Evolutionary conservation across 2,113 vertebrate genomes (phyloP).

Genomic region (Dissostichus mawsoni): DNA sequence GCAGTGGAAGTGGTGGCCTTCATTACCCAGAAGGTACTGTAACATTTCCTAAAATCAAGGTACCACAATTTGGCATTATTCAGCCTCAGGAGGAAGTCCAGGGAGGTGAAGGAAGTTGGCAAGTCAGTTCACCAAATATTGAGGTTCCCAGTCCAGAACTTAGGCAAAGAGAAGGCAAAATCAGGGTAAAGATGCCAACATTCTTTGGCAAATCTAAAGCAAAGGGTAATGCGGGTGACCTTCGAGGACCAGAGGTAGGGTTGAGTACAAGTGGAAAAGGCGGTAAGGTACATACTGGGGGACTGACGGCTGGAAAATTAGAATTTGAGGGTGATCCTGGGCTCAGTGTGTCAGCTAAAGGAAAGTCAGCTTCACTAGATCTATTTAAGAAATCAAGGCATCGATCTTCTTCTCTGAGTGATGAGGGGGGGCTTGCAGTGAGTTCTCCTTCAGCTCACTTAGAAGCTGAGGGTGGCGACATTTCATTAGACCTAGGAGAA

Average conservation of each 20-base stretch:
- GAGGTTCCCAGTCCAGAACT: slow-evolving; percentile 85
- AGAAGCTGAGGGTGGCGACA: slow-evolving; percentile 83
- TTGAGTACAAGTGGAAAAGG: slow-evolving; percentile 81
- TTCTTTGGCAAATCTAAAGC: slow-evolving; percentile 91
- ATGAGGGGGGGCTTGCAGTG: slow-evolving; percentile 85
- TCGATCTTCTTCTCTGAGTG: slow-evolving; percentile 90
- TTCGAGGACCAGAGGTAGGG: slow-evolving; percentile 74
- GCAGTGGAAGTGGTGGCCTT: slow-evolving; percentile 52
- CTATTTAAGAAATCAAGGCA: slow-evolving; percentile 90
- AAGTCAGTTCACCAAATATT: slow-evolving; percentile 61
- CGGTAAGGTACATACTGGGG: slow-evolving; percentile 85
- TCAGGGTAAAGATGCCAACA: slow-evolving; percentile 93
- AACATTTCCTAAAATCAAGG: slow-evolving; percentile 86
- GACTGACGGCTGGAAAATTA: slow-evolving; percentile 72
- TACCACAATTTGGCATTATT: slow-evolving; percentile 88
- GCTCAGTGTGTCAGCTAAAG: slow-evolving; percentile 81
- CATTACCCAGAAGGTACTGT: slow-evolving; percentile 78
- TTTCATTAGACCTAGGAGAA: slow-evolving; percentile 83
- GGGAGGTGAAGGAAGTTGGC: slow-evolving; percentile 63
- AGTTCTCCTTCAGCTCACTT: slow-evolving; percentile 82
- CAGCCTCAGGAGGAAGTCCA: slow-evolving; percentile 79
- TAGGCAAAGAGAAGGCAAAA: slow-evolving; percentile 83
- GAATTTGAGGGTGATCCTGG: slow-evolving; percentile 72
- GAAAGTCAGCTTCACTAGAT: slow-evolving; percentile 87
- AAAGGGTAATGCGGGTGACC: slow-evolving; percentile 80